These are phyloP conservation scores for Holocentrus rufus DNA, from an alignment of 2,797 vertebrate species.

Conservation along the genomic window DNA sequence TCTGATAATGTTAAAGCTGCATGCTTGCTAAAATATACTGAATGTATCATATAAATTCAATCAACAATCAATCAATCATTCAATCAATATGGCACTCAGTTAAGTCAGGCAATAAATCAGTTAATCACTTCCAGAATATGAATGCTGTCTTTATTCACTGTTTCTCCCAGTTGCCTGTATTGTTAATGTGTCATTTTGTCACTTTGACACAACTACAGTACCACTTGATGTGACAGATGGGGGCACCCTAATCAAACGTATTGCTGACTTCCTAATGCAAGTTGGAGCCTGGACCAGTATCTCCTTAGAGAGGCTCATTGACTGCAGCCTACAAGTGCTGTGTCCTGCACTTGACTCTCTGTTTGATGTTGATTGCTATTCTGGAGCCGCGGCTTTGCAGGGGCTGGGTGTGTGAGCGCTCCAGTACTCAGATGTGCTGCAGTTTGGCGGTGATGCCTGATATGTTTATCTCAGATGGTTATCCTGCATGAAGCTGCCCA, in stretches of 20 bases:
- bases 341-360: conserved; percentile 70
- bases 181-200: conserved; percentile 48
- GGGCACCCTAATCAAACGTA: conserved; percentile 66
- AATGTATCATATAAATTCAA: neutral
- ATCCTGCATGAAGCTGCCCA: conserved; percentile 6
- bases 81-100: neutral
- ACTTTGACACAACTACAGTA: conserved; percentile 1
- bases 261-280: conserved; percentile 7
- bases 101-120: neutral
- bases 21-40: neutral
- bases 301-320: conserved; percentile 68
- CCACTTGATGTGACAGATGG: conserved; percentile 53
- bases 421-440: conserved; percentile 14
- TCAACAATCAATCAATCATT: neutral
- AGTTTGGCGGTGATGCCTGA: conserved; percentile 24
- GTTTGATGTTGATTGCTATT: conserved; percentile 72
- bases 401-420: conserved; percentile 20
- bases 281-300: conserved; percentile 46
- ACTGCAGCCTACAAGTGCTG: conserved; percentile 62
- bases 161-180: neutral
- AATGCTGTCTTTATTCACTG: neutral
- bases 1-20: neutral
- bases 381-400: conserved; percentile 58
- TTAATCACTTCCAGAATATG: neutral
- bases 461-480: conserved; percentile 30